Base-by-base conservation (phyloP, 2,888 invertebrate genomes). In the Ashinkailepas kermadecensis region DNA sequence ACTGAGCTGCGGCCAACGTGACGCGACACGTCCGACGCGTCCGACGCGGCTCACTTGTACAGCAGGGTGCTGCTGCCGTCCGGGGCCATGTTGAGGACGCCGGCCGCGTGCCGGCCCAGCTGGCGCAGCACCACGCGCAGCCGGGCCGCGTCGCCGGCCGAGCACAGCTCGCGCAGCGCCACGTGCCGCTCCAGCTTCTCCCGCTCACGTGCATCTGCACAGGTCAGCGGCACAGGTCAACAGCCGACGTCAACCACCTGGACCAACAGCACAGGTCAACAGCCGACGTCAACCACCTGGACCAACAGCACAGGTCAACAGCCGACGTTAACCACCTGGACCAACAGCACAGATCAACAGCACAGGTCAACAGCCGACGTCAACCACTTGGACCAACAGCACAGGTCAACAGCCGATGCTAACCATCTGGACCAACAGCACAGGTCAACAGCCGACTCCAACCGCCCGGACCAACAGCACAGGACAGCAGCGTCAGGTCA, bases 11-110 rank as follows among this genome's bases (percentile, higher is more conserved):
- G 39, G 39, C 39, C 39, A 4, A 39, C 39, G 39, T 39, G 39
- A 4, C n/a, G n/a, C n/a, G n/a, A n/a, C n/a, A n/a, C n/a, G n/a
- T n/a, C n/a, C n/a, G n/a, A n/a, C n/a, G n/a, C n/a, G n/a, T n/a
- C 59, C 59, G 0, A 7, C 59, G 11, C 39, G 56, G 67, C 92
- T 91, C 87, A 95, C 95, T 92, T 91, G 87, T 95, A 96, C 59
- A 97, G 89, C 83, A 97, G 88, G 0, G 96, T 95, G 86, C 94
- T 95, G 39, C 94, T 94, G 0, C 96, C 96, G 83, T 92, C 93
- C 0, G 95, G 95, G 7, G 95, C 93, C 89, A 95, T 91, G 87
- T 97, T 97, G 84, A 95, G 91, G 81, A 96, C 90, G 81, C 85
- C 82, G 81, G 84, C 85, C 39, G 85, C 83, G 81, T 85, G 86